Evolutionary conservation across 2,797 vertebrate genomes (phyloP).

Genomic region (Myotis findleyi): DNA sequence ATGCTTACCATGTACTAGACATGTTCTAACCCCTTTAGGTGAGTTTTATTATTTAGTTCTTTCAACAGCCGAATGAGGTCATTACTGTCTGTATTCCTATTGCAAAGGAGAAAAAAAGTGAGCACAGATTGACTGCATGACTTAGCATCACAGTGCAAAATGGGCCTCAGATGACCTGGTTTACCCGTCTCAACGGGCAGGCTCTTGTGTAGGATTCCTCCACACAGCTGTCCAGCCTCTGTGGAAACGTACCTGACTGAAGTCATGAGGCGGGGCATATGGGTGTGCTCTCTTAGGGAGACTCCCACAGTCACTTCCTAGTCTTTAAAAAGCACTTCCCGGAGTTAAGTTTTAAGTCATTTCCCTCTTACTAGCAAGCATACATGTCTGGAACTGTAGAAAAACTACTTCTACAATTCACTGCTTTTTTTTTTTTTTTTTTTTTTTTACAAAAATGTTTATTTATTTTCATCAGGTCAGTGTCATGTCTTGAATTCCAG

Average conservation of each 20-base stretch:
- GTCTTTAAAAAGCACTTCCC: neutral
- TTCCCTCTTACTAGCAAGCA: neutral
- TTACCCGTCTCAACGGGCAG: neutral
- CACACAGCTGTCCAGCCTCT: neutral
- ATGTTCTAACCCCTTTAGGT: neutral
- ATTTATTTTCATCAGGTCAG: neutral
- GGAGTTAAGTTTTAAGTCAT: neutral
- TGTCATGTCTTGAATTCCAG: neutral
- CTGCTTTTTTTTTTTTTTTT: neutral
- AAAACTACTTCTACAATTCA: neutral
- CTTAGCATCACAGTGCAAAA: neutral
- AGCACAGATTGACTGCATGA: neutral
- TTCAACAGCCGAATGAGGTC: neutral
- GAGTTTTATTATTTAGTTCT: conserved; percentile 39
- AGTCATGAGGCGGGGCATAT: neutral
- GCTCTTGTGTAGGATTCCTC: neutral
- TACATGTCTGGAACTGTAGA: neutral
- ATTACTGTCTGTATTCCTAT: conserved; percentile 14
- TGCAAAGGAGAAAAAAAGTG: neutral
- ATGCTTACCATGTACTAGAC: neutral
- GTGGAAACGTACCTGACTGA: neutral
- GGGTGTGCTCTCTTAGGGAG: neutral
- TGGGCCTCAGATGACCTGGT: neutral
- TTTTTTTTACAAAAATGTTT: neutral
- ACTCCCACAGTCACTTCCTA: neutral